A percentile compares a stretch with the other conserved stretches of the same genome.
Conservation (phyloP, 2,113 vertebrate species). For the Nipponia nippon region DNA sequence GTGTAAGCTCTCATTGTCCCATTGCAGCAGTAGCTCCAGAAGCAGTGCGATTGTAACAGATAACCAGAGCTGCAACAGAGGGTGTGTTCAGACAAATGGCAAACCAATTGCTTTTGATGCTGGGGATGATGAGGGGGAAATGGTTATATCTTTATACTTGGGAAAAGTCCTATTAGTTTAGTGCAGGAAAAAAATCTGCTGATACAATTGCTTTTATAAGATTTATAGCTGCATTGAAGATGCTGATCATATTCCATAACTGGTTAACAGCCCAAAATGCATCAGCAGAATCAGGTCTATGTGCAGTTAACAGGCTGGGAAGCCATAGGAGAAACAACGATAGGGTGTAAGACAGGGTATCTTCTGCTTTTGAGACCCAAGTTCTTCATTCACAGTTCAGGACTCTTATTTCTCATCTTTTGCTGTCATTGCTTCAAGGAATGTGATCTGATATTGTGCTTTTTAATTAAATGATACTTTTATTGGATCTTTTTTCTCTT, state of each 20-base stretch:
- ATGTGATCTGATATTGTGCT: not conserved
- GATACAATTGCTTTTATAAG: conserved; percentile 21
- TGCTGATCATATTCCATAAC: conserved; percentile 20
- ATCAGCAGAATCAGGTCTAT: not conserved
- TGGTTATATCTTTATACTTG: not conserved
- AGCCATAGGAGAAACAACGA: not conserved
- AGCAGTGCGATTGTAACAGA: not conserved
- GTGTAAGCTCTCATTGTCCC: not conserved
- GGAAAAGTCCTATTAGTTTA: conserved; percentile 29
- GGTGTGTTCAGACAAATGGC: conserved; percentile 27
- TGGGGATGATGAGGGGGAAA: not conserved
- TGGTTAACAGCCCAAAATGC: conserved; percentile 25
- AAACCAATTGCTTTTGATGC: conserved; percentile 29
- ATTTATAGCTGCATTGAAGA: conserved; percentile 50
- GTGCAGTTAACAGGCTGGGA: not conserved
- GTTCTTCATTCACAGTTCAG: not conserved
- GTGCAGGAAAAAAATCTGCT: conserved; percentile 23
- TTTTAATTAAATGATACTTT: conserved; percentile 7
- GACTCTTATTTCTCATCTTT: not conserved
- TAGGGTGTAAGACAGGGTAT: not conserved
- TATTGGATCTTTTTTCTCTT: not conserved
- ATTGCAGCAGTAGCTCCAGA: not conserved
- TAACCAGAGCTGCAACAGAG: not conserved
- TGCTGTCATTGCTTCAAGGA: not conserved
- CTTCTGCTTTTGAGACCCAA: not conserved